A percentile compares a stretch with the other conserved stretches of the same genome.
Conservation (phyloP, 2,113 vertebrate species). For the Cottus gobio region DNA sequence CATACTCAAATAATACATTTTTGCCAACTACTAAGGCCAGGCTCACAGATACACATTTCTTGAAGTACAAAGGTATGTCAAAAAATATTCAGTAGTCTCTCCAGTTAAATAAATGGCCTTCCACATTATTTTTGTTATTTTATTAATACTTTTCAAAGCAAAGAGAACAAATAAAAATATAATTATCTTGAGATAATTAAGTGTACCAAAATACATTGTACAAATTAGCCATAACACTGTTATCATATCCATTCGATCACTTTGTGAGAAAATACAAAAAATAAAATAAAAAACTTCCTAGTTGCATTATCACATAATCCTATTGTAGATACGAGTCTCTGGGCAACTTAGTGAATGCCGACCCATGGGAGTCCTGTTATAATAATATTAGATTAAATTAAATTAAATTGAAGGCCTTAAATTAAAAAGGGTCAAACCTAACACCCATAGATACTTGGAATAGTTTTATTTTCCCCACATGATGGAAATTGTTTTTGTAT, state of each 20-base stretch:
- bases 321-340: not conserved
- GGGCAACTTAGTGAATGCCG: not conserved
- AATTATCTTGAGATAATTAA: not conserved
- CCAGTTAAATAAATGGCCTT: no score
- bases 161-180: not conserved
- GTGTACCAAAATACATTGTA: not conserved
- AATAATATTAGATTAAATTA: not conserved
- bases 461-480: not conserved
- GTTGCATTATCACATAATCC: not conserved
- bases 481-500: not conserved
- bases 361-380: not conserved
- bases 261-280: not conserved
- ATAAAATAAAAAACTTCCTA: not conserved
- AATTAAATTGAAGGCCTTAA: not conserved
- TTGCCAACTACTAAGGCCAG: no score
- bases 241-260: not conserved
- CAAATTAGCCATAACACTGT: not conserved
- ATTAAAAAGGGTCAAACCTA: not conserved
- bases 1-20: no score
- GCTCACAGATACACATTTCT: no score
- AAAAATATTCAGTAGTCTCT: not conserved
- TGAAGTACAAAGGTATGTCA: not conserved
- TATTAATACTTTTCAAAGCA: not conserved
- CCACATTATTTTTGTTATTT: no score
- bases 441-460: not conserved